Evolutionary conservation across 2,888 invertebrate species (phyloP).

Genomic region (Trichogramma dendrolimi): DNA sequence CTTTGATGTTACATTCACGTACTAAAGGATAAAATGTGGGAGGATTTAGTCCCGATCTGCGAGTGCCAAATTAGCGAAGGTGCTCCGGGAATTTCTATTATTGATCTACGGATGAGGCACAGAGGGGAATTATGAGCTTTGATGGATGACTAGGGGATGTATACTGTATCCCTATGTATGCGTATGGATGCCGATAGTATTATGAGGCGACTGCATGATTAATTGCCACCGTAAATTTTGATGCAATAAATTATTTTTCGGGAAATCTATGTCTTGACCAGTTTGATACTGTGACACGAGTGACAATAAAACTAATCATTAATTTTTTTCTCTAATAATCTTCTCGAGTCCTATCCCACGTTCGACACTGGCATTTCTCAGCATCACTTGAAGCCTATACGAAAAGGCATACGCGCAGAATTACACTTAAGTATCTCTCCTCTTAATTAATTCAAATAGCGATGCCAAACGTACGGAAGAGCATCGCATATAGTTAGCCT

Average conservation of each 20-base stretch:
- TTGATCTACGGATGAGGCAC: background rate
- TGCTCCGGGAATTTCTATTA: conserved; percentile 9
- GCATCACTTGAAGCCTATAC: too few species aligned
- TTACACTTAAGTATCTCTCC: conserved; percentile 1
- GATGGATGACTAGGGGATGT: conserved; percentile 13
- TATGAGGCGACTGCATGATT: conserved; percentile 14
- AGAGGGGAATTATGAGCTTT: conserved; percentile 10
- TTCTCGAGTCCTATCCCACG: conserved; percentile 9
- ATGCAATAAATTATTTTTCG: too few species aligned
- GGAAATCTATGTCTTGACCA: too few species aligned
- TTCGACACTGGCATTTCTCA: too few species aligned
- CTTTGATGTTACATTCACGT: too few species aligned
- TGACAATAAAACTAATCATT: too few species aligned
- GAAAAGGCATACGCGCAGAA: too few species aligned
- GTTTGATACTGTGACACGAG: too few species aligned
- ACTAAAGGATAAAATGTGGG: too few species aligned
- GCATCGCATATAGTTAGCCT: conserved; percentile 12
- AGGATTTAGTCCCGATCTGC: background rate
- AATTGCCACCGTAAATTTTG: background rate
- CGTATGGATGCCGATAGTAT: conserved; percentile 8
- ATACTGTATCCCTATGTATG: background rate
- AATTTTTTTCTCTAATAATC: background rate
- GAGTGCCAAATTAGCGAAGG: conserved; percentile 4
- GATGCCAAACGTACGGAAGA: conserved; percentile 21
- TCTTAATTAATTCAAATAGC: conserved; percentile 29